Conservation (phyloP, 2,797 vertebrate species). For the Myripristis murdjan region DNA sequence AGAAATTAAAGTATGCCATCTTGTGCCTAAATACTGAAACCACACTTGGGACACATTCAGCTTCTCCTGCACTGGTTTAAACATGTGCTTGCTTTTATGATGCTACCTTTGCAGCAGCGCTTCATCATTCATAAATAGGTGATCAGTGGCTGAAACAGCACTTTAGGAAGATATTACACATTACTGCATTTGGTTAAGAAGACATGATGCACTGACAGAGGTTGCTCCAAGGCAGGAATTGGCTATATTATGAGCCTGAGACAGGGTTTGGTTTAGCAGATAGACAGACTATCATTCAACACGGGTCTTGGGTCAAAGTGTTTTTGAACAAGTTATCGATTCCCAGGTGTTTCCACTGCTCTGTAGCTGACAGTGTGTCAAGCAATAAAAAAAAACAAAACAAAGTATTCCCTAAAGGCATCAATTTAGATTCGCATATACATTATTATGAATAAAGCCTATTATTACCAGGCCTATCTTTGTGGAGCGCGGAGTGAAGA, state of each 20-base stretch:
- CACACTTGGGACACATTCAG: neutral
- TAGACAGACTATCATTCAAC: neutral
- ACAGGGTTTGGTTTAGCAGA: no score
- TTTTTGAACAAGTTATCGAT: neutral
- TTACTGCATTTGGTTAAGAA: neutral
- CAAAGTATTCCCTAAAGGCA: no score
- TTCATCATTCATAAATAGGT: neutral
- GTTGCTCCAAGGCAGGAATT: neutral
- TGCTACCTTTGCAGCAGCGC: no score
- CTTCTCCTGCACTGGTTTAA: neutral
- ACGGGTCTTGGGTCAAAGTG: neutral
- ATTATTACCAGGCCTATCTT: neutral
- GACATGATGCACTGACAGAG: neutral
- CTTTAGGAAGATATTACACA: neutral
- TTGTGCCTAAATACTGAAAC: constrained; percentile 56
- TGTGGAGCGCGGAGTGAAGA: neutral
- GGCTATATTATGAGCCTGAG: no score
- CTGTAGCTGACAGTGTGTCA: neutral
- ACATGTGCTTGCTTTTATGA: neutral
- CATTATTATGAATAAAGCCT: neutral
- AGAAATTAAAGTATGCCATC: constrained; percentile 68
- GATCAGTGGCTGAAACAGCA: neutral
- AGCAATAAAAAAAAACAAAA: no score
- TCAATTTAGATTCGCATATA: neutral
- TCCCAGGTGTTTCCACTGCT: neutral